Conservation (phyloP, 2,888 invertebrate genomes). For the Andrena dorsata region DNA sequence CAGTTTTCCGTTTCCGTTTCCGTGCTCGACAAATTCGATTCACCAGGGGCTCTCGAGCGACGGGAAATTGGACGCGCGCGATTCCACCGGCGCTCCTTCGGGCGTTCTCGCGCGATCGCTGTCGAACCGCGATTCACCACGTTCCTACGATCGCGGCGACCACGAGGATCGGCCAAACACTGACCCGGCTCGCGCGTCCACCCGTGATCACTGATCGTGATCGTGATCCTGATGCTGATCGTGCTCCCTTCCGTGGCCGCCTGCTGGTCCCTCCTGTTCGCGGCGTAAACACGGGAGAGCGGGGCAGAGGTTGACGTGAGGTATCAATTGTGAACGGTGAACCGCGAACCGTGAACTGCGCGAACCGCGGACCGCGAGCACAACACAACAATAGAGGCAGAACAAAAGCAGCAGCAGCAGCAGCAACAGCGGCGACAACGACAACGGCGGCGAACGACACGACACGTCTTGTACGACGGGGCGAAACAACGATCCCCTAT, state of each 20-base stretch:
- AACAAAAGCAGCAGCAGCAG: conserved; percentile 40
- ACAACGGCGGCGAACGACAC: conserved; percentile 44
- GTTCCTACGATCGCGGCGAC: conserved; percentile 10
- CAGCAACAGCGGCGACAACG: conserved; percentile 49
- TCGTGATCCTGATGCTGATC: not conserved
- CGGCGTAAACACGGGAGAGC: conserved; percentile 24
- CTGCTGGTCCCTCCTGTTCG: conserved; percentile 3
- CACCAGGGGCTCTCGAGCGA: not conserved
- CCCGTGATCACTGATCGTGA: conserved; percentile 12
- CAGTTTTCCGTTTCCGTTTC: conserved; percentile 10
- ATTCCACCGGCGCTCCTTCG: conserved; percentile 22
- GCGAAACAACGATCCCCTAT: conserved; percentile 20
- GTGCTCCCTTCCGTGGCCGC: not conserved
- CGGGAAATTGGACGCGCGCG: conserved; percentile 24
- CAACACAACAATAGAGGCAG: conserved; percentile 59
- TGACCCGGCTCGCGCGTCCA: not conserved
- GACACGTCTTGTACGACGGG: conserved; percentile 27
- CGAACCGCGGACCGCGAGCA: conserved; percentile 56
- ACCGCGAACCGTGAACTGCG: conserved; percentile 42
- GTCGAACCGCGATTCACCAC: conserved; percentile 4
- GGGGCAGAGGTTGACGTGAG: conserved; percentile 24
- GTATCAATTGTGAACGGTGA: conserved; percentile 42
- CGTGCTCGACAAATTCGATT: conserved; percentile 2
- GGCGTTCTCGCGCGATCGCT: conserved; percentile 15
- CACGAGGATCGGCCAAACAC: conserved; percentile 2